Base-by-base conservation (phyloP, 2,113 vertebrate species). In the Notothenia coriiceps region DNA sequence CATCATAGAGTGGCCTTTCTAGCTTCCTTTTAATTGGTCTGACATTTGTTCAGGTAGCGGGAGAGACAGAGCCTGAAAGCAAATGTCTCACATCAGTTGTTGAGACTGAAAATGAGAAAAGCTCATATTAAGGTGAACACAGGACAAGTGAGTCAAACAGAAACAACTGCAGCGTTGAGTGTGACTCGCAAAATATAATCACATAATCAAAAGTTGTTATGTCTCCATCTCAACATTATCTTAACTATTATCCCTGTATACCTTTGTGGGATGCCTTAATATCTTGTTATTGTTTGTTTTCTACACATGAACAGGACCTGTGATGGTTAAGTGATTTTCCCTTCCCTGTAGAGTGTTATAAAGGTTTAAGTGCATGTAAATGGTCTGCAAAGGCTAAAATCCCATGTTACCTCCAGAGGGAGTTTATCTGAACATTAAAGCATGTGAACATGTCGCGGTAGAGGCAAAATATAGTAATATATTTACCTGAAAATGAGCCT, bases 1-100 rank as follows among this genome's bases (percentile, higher is more conserved):
- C 11, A 64, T 56, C 44, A 46, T 1, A 22, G 13, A 46, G 2
- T 70, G 67, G 62, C 55, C 43, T 62, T 68, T 62, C 6, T 25
- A 20, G 56, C 20, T 40, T 47, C 22, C 29, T 61, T 61, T 77
- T 77, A 83, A 77, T 72, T 77, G 68, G 29, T 15, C 12, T 73
- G 68, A 62, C 69, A 77, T 73, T 83, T 77, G 47, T 66, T 68
- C 15, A 61, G n/a, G 20, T 15, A 29, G 55, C 29, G 12, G 43
- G 8, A 20, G 15, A 60, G 49, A 51, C n/a, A 9, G 22, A 47
- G 51, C 40, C 44, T 59, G 15, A 54, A 62, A 55, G n/a, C 35
- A 25, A 10, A 33, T 46, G 64, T 77, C 60, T 65, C 52, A 70
- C 59, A 55, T 62, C 51, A 54, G 25, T 22, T 64, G 40, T 61